Base-by-base conservation (phyloP, 2,113 vertebrate genomes). In the Lophius piscatorius region DNA sequence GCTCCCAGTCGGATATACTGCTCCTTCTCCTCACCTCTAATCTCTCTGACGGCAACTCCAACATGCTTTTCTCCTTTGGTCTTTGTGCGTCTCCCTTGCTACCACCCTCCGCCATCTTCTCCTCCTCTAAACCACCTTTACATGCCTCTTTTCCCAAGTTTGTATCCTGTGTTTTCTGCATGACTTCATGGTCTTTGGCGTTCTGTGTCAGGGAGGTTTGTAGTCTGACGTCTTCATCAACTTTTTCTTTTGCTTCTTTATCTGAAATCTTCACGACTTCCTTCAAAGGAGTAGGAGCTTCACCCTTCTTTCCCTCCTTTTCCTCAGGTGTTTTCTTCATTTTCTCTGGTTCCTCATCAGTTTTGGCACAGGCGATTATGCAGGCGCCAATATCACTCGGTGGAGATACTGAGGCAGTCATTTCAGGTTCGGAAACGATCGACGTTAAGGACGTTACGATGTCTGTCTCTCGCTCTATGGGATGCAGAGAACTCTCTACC, bases 1-100 rank as follows among this genome's bases (percentile, higher is more conserved):
- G 74, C 74, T 89, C 88, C 78, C 80, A 88, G 11, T 79, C 87
- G 21, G 86, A 85, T 55, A 85, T 67, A 51, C 84, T 89, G 62
- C 87, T 91, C 81, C 63, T 85, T 74, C 81, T 87, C 70, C 85
- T 88, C 46, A 62, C 54, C 0, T 85, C 90, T 50, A 89, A 85
- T 29, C 84, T 90, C 34, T 76, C 63, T 40, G 83, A 71, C 4
- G 85, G 87, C 16, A 46, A 65, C 7, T 84, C 88, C 29, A 76
- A 52, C 16, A 70, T n/a, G 4, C 18, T 66, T 68, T 71, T 81
- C 14, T 68, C 64, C 16, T 87, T 74, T 16, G 9, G 8, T 18
- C 20, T 64, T 51, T 79, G 61, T 28, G 31, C 49, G 18, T 64
- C 70, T 33, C 17, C 69, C 40, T 65, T 38, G 6, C 64, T 65